Conservation (phyloP, 2,888 invertebrate species). For the Tribolium freemani region DNA sequence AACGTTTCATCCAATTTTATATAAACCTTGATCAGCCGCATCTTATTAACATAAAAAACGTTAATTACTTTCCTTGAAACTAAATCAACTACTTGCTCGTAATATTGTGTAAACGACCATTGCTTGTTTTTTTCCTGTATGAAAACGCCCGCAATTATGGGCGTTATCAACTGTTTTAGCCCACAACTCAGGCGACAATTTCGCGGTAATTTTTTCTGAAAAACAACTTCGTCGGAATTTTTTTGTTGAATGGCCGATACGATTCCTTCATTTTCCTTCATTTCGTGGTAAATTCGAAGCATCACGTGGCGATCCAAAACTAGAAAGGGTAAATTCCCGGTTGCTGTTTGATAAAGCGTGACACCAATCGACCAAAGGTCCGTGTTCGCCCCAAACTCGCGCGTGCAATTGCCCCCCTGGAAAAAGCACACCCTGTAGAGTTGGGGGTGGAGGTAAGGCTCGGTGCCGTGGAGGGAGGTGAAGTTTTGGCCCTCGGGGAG, state of each 20-base stretch:
- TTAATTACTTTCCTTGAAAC: conserved; percentile 1
- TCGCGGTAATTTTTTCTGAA: conserved; percentile 3
- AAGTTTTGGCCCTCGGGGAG: conserved; percentile 32
- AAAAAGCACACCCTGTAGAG: conserved; percentile 2
- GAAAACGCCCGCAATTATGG: conserved; percentile 21
- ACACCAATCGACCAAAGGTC: conserved; percentile 36
- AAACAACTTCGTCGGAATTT: neutral
- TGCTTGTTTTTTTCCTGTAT: neutral
- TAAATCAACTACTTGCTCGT: neutral
- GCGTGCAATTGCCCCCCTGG: neutral
- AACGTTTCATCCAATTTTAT: conserved; percentile 9
- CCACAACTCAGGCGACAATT: conserved; percentile 14
- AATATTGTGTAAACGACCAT: conserved; percentile 10
- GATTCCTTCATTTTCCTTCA: conserved; percentile 2
- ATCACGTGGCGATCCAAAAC: neutral
- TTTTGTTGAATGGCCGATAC: neutral
- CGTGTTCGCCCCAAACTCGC: conserved; percentile 21
- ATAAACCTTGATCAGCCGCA: conserved; percentile 16
- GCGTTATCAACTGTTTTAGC: conserved; percentile 9
- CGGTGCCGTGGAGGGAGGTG: conserved; percentile 21
- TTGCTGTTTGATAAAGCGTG: conserved; percentile 21
- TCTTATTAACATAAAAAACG: conserved; percentile 24
- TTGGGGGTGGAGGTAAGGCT: conserved; percentile 20
- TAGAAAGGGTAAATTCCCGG: conserved; percentile 21
- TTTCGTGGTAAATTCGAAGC: conserved; percentile 5